Percentiles rank a stretch among this genome's conserved stretches.
Evolutionary conservation across 2,888 invertebrate genomes (phyloP).

Genomic region (Apotomis capreana): DNA sequence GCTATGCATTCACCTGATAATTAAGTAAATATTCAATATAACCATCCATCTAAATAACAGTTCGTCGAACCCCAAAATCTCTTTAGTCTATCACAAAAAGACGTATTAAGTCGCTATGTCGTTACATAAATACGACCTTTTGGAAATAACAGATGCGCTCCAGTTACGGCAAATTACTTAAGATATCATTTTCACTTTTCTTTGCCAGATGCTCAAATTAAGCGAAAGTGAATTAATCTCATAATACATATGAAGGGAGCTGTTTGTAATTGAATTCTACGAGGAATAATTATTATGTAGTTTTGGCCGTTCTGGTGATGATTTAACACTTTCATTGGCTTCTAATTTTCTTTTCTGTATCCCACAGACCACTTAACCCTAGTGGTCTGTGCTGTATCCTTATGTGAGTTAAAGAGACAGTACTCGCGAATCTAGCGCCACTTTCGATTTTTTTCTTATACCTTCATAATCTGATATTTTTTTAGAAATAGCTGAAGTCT

Average conservation of each 20-base stretch:
- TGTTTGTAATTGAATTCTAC: conserved; percentile 22
- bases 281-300: conserved; percentile 11
- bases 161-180: conserved; percentile 56
- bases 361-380: too few species aligned
- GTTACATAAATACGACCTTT: conserved; percentile 40
- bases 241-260: conserved; percentile 18
- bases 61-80: conserved; percentile 9
- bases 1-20: too few species aligned
- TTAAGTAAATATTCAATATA: not conserved
- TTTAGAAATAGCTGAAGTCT: too few species aligned
- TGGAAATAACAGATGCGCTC: conserved; percentile 47
- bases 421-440: too few species aligned
- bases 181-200: conserved; percentile 65
- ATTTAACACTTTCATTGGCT: conserved; percentile 15
- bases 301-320: not conserved
- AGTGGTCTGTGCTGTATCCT: too few species aligned
- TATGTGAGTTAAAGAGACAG: too few species aligned
- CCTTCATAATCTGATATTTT: too few species aligned
- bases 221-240: conserved; percentile 41
- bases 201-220: conserved; percentile 44
- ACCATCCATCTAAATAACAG: not conserved
- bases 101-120: not conserved
- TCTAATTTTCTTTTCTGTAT: not conserved
- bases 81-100: not conserved
- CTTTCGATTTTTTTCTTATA: too few species aligned